Percentiles rank a stretch among this genome's conserved stretches.
Conservation (phyloP, 2,113 vertebrate genomes). For the Pachycephala philippinensis region DNA sequence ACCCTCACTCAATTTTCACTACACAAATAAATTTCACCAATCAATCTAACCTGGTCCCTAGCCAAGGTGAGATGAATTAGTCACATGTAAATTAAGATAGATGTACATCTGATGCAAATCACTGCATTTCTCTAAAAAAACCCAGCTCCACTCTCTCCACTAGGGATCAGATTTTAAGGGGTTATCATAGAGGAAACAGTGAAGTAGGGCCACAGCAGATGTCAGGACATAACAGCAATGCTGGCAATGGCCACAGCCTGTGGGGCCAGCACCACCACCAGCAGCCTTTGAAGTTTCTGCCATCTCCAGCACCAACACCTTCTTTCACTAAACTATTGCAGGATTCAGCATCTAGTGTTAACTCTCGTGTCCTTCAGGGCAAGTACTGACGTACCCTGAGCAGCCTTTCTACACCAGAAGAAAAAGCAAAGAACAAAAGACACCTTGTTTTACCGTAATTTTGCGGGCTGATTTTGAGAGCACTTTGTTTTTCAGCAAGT, state of each 20-base stretch:
- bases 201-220: not conserved
- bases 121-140: not conserved
- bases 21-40: not conserved
- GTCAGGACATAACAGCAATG: not conserved
- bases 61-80: not conserved
- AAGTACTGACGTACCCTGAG: not conserved
- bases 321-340: not conserved
- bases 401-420: not conserved
- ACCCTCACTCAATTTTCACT: not conserved
- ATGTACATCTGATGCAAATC: not conserved
- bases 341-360: not conserved
- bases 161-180: not conserved
- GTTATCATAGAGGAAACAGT: not conserved
- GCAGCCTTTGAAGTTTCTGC: not conserved
- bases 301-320: not conserved
- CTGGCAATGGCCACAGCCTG: not conserved
- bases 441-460: not conserved
- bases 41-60: not conserved
- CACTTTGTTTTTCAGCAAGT: not conserved
- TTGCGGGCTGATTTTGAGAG: not conserved
- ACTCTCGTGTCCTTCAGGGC: not conserved
- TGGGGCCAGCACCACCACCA: fast-evolving
- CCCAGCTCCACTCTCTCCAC: not conserved
- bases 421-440: not conserved
- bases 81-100: not conserved